These are phyloP conservation scores for Molanna angustata DNA, from an alignment of 2,888 invertebrate species.

Conservation along the genomic window DNA sequence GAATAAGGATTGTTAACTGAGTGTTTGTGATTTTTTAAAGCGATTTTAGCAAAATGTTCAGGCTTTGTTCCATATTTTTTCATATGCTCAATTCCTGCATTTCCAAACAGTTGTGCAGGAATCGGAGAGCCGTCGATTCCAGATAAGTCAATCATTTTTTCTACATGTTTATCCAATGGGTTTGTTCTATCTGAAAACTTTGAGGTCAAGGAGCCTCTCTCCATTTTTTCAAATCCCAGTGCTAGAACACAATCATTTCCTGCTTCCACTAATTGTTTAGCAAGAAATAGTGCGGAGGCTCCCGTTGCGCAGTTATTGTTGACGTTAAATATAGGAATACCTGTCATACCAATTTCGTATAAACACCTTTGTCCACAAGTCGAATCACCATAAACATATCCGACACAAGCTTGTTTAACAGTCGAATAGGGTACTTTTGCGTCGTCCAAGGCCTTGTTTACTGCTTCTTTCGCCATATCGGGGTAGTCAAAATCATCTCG, in stretches of 20 bases:
- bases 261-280: conserved; percentile 88
- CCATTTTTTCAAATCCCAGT: conserved; percentile 98
- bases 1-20: conserved; percentile 96
- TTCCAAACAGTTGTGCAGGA: conserved; percentile 94
- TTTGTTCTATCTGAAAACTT: conserved; percentile 81
- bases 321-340: conserved; percentile 96
- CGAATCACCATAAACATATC: conserved; percentile 95
- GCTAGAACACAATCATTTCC: conserved; percentile 89
- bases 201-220: conserved; percentile 78
- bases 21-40: conserved; percentile 96
- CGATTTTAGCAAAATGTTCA: conserved; percentile 95
- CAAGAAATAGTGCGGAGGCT: conserved; percentile 85
- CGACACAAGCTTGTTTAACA: conserved; percentile 87
- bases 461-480: conserved; percentile 91
- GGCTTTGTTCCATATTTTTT: conserved; percentile 90
- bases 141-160: conserved; percentile 77
- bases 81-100: conserved; percentile 95
- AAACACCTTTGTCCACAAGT: conserved; percentile 93
- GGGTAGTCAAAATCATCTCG: conserved; percentile 86
- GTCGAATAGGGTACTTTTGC: conserved; percentile 72
- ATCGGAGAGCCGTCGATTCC: conserved; percentile 83
- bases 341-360: conserved; percentile 92
- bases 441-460: conserved; percentile 82
- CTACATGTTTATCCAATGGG: conserved; percentile 86
- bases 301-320: conserved; percentile 99